These are phyloP conservation scores for Etheostoma cragini DNA, from an alignment of 2,113 vertebrate genomes.

Conservation along the genomic window DNA sequence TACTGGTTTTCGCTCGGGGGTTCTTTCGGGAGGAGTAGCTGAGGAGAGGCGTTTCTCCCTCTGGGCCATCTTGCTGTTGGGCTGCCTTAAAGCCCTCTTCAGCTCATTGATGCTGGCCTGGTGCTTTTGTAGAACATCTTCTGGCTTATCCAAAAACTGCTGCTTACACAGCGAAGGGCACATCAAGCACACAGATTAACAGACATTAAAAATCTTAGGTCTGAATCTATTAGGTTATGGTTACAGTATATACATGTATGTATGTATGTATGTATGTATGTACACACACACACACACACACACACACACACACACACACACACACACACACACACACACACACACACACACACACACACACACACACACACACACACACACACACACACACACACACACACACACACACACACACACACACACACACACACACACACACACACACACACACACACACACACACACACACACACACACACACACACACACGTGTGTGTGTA, in stretches of 20 bases:
- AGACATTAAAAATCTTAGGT: not conserved
- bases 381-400: no score
- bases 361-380: no score
- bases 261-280: no score
- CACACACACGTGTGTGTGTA: no score
- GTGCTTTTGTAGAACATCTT: constrained; percentile 97
- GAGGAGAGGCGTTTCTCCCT: constrained; percentile 90
- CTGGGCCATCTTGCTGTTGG: constrained; percentile 98
- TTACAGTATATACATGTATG: not conserved
- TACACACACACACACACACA: no score
- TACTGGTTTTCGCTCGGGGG: constrained; percentile 90
- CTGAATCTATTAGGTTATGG: not conserved
- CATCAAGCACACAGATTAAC: not conserved
- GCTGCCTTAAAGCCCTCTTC: constrained; percentile 96
- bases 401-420: no score
- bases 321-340: no score
- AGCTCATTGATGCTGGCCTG: constrained; percentile 99
- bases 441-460: no score
- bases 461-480: no score
- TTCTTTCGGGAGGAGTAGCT: constrained; percentile 89
- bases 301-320: no score
- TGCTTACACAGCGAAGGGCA: constrained; percentile 56
- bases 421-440: no score
- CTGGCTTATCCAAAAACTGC: constrained; percentile 97
- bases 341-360: no score